phyloP scores from a whole-genome alignment of 1,140 invertebrate genomes.

The Aphidius ervi region DNA sequence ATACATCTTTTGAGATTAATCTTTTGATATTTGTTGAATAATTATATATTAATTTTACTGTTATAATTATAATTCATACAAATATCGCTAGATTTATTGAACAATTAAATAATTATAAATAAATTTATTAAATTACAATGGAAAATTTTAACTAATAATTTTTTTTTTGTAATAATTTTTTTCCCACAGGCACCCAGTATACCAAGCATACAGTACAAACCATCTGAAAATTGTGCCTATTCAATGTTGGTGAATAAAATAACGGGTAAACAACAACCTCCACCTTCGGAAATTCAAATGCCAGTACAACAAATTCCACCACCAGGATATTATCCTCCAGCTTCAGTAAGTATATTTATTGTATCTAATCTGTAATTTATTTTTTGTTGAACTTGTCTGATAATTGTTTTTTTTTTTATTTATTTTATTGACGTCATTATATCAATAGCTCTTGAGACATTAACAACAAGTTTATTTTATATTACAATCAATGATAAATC shows the following conservation, averaged over 20 bases:
- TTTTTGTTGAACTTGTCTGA: neutral
- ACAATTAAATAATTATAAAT: slow-evolving; percentile 13
- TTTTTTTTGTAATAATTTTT: slow-evolving; percentile 22
- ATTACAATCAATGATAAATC: too few species aligned
- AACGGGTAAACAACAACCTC: slow-evolving; percentile 60
- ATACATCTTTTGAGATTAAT: neutral
- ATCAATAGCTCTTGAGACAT: too few species aligned
- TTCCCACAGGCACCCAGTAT: slow-evolving; percentile 60
- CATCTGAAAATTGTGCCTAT: slow-evolving; percentile 78
- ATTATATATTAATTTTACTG: neutral
- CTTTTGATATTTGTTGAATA: neutral
- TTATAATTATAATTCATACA: neutral
- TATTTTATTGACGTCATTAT: neutral
- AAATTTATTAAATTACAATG: slow-evolving; percentile 15
- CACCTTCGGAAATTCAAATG: slow-evolving; percentile 25
- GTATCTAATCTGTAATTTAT: neutral
- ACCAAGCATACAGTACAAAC: slow-evolving; percentile 70
- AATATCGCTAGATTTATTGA: slow-evolving; percentile 7
- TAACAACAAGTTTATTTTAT: too few species aligned
- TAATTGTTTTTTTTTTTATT: slow-evolving; percentile 7
- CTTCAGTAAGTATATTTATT: slow-evolving; percentile 26
- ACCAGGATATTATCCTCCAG: slow-evolving; percentile 40
- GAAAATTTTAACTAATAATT: slow-evolving; percentile 16
- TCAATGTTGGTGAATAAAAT: slow-evolving; percentile 80
- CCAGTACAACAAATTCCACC: slow-evolving; percentile 32